These are phyloP conservation scores for Salticus scenicus DNA, from an alignment of 2,888 invertebrate genomes.

Conservation along the genomic window DNA sequence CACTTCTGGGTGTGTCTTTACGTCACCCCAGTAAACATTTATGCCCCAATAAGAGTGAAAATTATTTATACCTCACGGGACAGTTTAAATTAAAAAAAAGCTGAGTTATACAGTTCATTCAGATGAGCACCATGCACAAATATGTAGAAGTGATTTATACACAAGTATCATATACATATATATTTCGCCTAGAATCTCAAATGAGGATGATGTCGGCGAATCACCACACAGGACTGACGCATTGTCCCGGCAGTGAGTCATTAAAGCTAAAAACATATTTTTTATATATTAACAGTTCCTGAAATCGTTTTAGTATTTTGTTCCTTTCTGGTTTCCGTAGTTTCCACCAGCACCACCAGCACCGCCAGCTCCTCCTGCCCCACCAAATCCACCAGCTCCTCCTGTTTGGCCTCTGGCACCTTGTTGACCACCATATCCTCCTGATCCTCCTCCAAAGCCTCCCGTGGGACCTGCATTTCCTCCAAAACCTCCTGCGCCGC, in stretches of 20 bases:
- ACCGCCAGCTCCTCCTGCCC: constrained; percentile 32
- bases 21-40: not conserved
- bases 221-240: constrained; percentile 59
- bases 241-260: constrained; percentile 46
- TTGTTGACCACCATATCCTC: not conserved
- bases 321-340: constrained; percentile 58
- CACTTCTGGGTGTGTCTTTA: not conserved
- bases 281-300: constrained; percentile 37
- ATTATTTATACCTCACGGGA: constrained; percentile 9
- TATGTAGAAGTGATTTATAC: constrained; percentile 5
- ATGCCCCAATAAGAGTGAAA: constrained; percentile 29
- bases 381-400: constrained; percentile 20
- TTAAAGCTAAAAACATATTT: constrained; percentile 47
- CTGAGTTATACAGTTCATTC: constrained; percentile 49
- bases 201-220: constrained; percentile 52
- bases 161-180: constrained; percentile 19
- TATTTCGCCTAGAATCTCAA: constrained; percentile 26
- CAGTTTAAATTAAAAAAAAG: constrained; percentile 47
- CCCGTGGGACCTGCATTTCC: not conserved
- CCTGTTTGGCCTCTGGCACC: constrained; percentile 19
- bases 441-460: constrained; percentile 31
- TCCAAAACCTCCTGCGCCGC: not conserved
- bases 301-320: constrained; percentile 40
- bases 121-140: constrained; percentile 50
- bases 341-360: constrained; percentile 16